phyloP scores from a whole-genome alignment of 2,113 vertebrate genomes.

The Tetrao urogallus region DNA sequence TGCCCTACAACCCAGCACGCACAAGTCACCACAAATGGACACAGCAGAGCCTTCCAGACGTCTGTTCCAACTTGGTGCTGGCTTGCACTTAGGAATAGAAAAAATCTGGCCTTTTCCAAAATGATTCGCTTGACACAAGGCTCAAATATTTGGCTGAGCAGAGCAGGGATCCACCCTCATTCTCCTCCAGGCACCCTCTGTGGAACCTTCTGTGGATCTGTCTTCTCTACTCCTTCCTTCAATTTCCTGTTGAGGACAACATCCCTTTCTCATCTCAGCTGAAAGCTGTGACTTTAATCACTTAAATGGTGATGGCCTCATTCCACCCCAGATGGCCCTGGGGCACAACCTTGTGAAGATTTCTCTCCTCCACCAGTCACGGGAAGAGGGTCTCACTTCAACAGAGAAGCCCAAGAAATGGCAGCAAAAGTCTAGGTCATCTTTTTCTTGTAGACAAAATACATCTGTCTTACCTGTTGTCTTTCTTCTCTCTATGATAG shows the following conservation, averaged over 20 bases:
- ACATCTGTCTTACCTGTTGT: neutral
- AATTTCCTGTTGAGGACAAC: neutral
- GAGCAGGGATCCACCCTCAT: neutral
- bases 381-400: neutral
- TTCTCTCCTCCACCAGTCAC: neutral
- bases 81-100: neutral
- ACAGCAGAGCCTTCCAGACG: neutral
- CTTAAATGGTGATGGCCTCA: neutral
- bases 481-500: neutral
- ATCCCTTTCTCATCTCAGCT: neutral
- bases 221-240: neutral
- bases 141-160: slow-evolving; percentile 31
- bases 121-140: neutral
- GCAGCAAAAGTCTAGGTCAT: neutral
- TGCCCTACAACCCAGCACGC: neutral
- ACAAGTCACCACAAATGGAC: slow-evolving; percentile 23
- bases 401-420: neutral
- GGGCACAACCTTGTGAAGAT: neutral
- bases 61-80: neutral
- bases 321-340: neutral
- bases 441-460: neutral
- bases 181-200: neutral
- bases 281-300: neutral
- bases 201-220: neutral
- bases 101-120: neutral